Evolutionary conservation across 2,797 vertebrate genomes (phyloP).

Genomic region (Semaprochilodus insignis): DNA sequence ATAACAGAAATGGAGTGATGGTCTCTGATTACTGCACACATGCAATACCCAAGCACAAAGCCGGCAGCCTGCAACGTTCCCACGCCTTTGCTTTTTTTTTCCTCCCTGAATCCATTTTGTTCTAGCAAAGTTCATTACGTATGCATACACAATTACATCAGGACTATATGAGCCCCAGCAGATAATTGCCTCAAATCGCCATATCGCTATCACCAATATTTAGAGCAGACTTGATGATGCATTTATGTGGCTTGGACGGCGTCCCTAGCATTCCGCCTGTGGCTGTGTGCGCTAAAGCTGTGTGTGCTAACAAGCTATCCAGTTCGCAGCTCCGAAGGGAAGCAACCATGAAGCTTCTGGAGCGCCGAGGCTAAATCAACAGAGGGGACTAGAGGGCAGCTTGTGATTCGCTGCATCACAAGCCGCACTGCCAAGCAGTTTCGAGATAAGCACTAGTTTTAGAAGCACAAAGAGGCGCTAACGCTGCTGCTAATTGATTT

Average conservation of each 20-base stretch:
- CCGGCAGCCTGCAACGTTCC: too few relatives aligned
- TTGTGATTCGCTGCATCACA: neutral
- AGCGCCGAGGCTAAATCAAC: constrained; percentile 27
- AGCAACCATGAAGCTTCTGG: neutral
- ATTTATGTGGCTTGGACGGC: constrained; percentile 12
- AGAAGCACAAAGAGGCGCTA: too few relatives aligned
- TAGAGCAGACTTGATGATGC: too few relatives aligned
- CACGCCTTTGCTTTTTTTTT: too few relatives aligned
- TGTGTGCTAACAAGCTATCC: constrained; percentile 8
- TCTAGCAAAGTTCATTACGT: neutral
- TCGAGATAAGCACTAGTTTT: too few relatives aligned
- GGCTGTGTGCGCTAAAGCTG: constrained; percentile 10
- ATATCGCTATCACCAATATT: constrained; percentile 17
- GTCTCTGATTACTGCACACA: too few relatives aligned
- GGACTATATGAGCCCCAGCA: too few relatives aligned
- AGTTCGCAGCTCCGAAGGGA: neutral
- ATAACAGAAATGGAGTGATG: too few relatives aligned
- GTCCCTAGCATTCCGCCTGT: constrained; percentile 25
- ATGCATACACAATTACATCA: neutral
- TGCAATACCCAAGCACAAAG: too few relatives aligned
- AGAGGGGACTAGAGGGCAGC: neutral
- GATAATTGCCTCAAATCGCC: constrained; percentile 33
- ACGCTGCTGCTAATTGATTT: too few relatives aligned
- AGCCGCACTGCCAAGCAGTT: too few relatives aligned
- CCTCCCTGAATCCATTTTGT: neutral